Base-by-base conservation (phyloP, 2,888 invertebrate species). In the Branchellion lobata region DNA sequence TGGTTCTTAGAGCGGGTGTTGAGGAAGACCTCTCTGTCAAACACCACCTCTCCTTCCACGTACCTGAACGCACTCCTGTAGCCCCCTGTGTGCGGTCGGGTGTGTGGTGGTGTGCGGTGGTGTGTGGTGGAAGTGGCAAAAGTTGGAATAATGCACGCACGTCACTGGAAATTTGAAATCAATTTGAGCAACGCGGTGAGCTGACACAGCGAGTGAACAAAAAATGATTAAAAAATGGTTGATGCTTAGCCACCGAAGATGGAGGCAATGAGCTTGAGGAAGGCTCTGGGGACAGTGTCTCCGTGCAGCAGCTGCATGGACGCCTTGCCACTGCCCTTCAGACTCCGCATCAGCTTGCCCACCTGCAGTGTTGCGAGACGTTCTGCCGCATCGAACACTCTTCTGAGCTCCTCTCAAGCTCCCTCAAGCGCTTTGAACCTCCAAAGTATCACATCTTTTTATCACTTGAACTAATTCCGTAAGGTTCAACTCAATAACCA, bases 211-310 rank as follows among this genome's bases (percentile, higher is more conserved):
- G n/a, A n/a, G n/a, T n/a, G n/a, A n/a, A n/a, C n/a, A n/a, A n/a
- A n/a, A n/a, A n/a, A n/a, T n/a, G n/a, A n/a, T n/a, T n/a, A n/a
- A n/a, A n/a, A n/a, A n/a, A n/a, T n/a, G n/a, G n/a, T n/a, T n/a
- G n/a, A n/a, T n/a, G n/a, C n/a, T n/a, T n/a, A n/a, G n/a, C n/a
- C n/a, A 86, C 97, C 97, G 84, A 98, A 97, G 79, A 98, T 90
- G 87, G 94, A 93, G 18, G 96, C 96, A 83, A 97, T 89, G 18
- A 96, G 93, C 81, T 93, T 90, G 79, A 98, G 90, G 88, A 98
- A 98, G 72, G 96, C 94, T 85, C 95, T 91, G 1, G 96, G 93
- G 5, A 98, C 93, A 0, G 94, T 93, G 87, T 98, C 97, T 0
- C 96, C 96, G 82, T 86, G 84, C 82, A 84, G 84, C 57, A 85